Evolutionary conservation across 2,113 vertebrate species (phyloP), one percentile per base, ranked within the genome.

Genomic region (Peromyscus leucopus): DNA sequence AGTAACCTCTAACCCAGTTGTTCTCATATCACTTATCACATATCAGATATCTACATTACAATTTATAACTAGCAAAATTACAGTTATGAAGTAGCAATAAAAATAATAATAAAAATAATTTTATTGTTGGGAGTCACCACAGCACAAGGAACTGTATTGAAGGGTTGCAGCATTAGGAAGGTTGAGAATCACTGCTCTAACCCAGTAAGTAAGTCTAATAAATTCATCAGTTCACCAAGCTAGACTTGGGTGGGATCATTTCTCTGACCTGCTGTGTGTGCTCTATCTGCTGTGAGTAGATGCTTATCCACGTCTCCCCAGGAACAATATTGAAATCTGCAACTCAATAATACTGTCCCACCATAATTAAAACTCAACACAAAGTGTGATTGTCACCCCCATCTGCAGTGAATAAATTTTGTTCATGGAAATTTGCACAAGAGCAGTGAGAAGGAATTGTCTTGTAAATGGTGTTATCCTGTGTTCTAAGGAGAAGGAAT

Each of bases 361-460:
- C 17, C 17, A 69, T 21, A 69, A 51, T 13, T 51, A 86, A 86
- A 86, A 67, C 39, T 36, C 31, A 71, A n/a, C 21, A 87, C 31
- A 69, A 51, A n/a, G 33, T 71, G 33, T 36, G 46, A 48, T 15
- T 10, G 17, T n/a, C 63, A 87, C 3, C 46, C 19, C 12, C 10
- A 13, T 71, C 19, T 87, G 2, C 28, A 71, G 85, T 48, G 33
- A 69, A 51, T 69, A 87, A 7, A 24, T 51, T 87, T 51, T 51
- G 7, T 69, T 87, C 51, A 46, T 31, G 19, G 69, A 87, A 69
- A 28, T 65, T 85, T 42, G 24, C 26, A 85, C 59, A 65, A 79
- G 65, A 95, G 36, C 65, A 79, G 63, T 69, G 33, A 69, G 87
- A 78, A 78, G 15, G 31, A 94, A 91, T 63, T 76, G 19, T 78